phyloP scores from a whole-genome alignment of 2,888 invertebrate genomes.

The Mantis religiosa region DNA sequence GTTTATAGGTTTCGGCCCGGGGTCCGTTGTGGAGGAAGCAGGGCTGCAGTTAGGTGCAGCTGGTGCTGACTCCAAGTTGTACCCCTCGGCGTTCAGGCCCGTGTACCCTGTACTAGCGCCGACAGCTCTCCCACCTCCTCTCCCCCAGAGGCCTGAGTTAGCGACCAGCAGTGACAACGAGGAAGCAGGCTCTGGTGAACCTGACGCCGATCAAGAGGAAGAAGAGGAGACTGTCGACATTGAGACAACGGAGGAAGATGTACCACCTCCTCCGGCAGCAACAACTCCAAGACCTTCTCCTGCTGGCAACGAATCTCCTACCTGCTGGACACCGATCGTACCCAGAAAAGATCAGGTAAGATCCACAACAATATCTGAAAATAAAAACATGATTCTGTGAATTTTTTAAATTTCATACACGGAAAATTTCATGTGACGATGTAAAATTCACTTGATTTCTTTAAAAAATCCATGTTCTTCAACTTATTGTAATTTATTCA shows the following conservation, averaged over 20 bases:
- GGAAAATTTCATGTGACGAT: no score
- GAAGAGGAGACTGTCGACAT: constrained; percentile 83
- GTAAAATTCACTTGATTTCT: no score
- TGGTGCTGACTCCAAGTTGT: constrained; percentile 39
- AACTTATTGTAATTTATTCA: no score
- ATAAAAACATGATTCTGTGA: background rate
- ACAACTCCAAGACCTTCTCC: background rate
- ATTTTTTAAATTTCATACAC: no score
- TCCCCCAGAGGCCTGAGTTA: background rate
- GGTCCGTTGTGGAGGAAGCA: constrained; percentile 25
- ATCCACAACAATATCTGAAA: no score
- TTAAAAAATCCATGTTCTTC: no score
- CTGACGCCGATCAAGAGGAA: background rate
- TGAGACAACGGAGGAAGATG: constrained; percentile 78
- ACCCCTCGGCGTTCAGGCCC: constrained; percentile 59
- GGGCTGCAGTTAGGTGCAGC: constrained; percentile 22
- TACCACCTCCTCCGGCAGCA: constrained; percentile 35
- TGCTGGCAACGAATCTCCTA: background rate
- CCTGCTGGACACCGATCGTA: background rate
- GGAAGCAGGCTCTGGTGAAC: constrained; percentile 50
- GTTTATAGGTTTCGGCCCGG: constrained; percentile 22
- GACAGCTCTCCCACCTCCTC: background rate
- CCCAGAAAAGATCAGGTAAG: background rate
- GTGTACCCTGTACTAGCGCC: constrained; percentile 43
- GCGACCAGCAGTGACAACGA: constrained; percentile 40